phyloP scores from a whole-genome alignment of 2,113 vertebrate species.

The Phaethornis superciliosus region DNA sequence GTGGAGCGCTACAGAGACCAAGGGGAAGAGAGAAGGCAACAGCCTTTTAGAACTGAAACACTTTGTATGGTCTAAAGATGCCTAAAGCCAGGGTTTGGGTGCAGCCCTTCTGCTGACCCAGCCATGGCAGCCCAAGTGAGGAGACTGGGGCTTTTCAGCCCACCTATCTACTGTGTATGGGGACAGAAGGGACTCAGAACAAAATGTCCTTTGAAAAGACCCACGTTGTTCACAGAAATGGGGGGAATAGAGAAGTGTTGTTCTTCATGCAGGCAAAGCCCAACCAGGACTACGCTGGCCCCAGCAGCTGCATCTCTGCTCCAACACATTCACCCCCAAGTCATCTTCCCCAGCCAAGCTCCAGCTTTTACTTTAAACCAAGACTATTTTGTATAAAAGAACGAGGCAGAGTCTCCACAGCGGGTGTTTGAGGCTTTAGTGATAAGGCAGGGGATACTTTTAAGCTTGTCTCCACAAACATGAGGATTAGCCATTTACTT shows the following conservation, averaged over 20 bases:
- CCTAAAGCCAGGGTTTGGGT: neutral
- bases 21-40: rapidly evolving
- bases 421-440: neutral
- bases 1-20: rapidly evolving
- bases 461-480: slow-evolving; percentile 64
- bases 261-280: neutral
- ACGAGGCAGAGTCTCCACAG: neutral
- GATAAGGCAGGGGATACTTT: slow-evolving; percentile 17
- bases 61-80: neutral
- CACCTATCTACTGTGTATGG: neutral
- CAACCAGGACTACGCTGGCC: neutral
- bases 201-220: neutral
- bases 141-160: neutral
- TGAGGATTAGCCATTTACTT: slow-evolving; percentile 54
- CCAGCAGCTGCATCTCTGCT: neutral
- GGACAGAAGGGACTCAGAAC: neutral
- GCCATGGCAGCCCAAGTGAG: neutral
- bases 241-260: neutral
- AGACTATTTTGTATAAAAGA: neutral
- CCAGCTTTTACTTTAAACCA: neutral
- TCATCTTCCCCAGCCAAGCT: neutral
- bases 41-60: neutral
- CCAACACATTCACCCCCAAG: neutral
- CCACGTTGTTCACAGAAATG: neutral
- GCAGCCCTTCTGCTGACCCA: neutral